These are phyloP conservation scores for Noctua comes DNA, from an alignment of 2,888 invertebrate species.

Conservation along the genomic window DNA sequence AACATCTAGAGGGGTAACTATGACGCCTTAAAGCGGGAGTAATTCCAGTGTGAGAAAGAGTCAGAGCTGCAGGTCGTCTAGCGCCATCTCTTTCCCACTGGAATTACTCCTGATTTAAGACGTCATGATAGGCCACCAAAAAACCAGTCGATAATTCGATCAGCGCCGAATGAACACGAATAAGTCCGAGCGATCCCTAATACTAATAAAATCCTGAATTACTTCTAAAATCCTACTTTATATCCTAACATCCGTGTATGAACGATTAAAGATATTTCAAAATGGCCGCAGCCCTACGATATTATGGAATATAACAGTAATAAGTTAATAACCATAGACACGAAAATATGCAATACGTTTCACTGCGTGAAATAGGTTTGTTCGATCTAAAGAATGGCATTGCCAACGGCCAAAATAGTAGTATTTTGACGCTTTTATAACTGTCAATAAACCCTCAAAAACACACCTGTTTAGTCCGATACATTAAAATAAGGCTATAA, in stretches of 20 bases:
- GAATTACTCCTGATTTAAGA: too few species aligned
- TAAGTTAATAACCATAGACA: conserved; percentile 27
- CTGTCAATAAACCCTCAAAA: conserved; percentile 45
- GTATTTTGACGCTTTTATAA: conserved; percentile 27
- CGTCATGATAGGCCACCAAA: not conserved
- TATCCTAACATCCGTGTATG: conserved; percentile 22
- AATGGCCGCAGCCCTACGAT: conserved; percentile 25
- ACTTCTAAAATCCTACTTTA: conserved; percentile 32
- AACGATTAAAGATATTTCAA: conserved; percentile 35
- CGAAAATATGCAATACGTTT: conserved; percentile 28
- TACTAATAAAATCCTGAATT: conserved; percentile 23
- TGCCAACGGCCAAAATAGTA: conserved; percentile 43
- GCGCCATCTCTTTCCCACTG: too few species aligned
- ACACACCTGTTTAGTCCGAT: conserved; percentile 41
- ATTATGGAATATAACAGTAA: conserved; percentile 29
- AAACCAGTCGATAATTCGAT: not conserved
- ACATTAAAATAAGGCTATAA: conserved; percentile 9
- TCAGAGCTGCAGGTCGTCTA: too few species aligned
- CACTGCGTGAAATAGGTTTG: conserved; percentile 39
- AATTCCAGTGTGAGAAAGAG: too few species aligned
- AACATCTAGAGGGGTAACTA: too few species aligned
- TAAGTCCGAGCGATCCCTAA: conserved; percentile 40
- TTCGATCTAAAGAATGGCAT: conserved; percentile 36
- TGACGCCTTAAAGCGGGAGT: too few species aligned
- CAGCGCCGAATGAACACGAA: conserved; percentile 22